Conservation (phyloP, 2,113 vertebrate species). For the Hymenochirus boettgeri region DNA sequence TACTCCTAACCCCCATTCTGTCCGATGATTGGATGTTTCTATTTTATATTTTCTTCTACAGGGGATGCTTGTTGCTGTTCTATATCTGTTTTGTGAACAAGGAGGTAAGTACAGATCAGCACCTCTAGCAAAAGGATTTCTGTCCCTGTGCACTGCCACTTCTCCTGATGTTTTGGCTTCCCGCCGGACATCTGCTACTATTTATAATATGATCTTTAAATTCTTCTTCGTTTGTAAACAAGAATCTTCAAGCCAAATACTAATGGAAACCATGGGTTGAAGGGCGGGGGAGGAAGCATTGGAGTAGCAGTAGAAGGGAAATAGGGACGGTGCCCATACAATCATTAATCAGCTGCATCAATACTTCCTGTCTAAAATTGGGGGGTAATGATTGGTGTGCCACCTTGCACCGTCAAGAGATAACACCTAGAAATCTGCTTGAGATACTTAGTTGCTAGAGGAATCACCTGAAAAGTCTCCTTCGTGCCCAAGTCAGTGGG, state of each 20-base stretch:
- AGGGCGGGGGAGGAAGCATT: not conserved
- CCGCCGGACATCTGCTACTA: conserved; percentile 23
- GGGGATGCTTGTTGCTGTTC: conserved; percentile 91
- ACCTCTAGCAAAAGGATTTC: no score
- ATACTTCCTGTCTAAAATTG: no score
- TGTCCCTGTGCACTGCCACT: no score
- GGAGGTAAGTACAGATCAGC: conserved; percentile 68
- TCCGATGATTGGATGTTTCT: not conserved
- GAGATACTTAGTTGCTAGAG: no score
- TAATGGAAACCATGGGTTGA: conserved; percentile 2
- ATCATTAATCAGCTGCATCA: no score
- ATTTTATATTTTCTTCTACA: conserved; percentile 44
- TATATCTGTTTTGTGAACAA: conserved; percentile 97
- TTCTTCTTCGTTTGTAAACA: conserved; percentile 9
- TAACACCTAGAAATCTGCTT: no score
- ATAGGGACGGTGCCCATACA: no score
- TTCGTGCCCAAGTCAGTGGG: no score
- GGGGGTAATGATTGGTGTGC: no score
- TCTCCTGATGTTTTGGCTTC: not conserved
- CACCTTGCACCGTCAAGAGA: no score
- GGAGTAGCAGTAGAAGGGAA: not conserved
- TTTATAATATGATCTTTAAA: conserved; percentile 19
- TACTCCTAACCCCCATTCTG: not conserved
- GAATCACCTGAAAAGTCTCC: no score
- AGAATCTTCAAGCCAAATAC: not conserved